Evolutionary conservation across 1,140 invertebrate genomes (phyloP).

Genomic region (Apis dorsata): DNA sequence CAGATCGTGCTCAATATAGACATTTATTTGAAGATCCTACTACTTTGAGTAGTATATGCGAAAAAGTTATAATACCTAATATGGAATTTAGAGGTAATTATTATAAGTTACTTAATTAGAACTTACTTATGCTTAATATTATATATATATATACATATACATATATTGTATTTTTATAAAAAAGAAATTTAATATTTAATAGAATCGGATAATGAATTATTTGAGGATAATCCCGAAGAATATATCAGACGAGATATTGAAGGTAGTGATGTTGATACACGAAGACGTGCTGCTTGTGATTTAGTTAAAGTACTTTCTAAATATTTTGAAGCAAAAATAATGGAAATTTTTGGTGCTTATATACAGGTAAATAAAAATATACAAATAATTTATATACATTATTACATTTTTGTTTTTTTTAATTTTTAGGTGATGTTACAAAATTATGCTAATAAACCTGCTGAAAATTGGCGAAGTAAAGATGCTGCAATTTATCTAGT

Average conservation of each 20-base stretch:
- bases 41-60: conserved; percentile 95
- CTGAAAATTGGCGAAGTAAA: conserved; percentile 93
- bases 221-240: conserved; percentile 99
- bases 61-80: conserved; percentile 98
- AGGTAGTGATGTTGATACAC: conserved; percentile 98
- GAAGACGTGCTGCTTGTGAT: conserved; percentile 96
- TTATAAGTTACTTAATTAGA: background rate
- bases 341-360: conserved; percentile 95
- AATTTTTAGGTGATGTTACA: conserved; percentile 86
- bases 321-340: conserved; percentile 95
- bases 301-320: conserved; percentile 93
- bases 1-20: conserved; percentile 93
- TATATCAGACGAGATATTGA: conserved; percentile 98
- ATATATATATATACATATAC: background rate
- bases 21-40: conserved; percentile 93
- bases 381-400: background rate
- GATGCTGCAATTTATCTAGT: conserved; percentile 98
- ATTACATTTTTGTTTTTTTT: conserved; percentile 1
- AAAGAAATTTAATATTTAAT: conserved; percentile 57
- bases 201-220: conserved; percentile 96
- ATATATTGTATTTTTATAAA: background rate
- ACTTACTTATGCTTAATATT: too few species aligned
- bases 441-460: conserved; percentile 88
- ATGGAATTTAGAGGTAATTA: conserved; percentile 94
- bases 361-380: conserved; percentile 80